A percentile compares a stretch with the other conserved stretches of the same genome.
Evolutionary conservation across 2,797 vertebrate species (phyloP).

Genomic region (Urocyon cinereoargenteus): DNA sequence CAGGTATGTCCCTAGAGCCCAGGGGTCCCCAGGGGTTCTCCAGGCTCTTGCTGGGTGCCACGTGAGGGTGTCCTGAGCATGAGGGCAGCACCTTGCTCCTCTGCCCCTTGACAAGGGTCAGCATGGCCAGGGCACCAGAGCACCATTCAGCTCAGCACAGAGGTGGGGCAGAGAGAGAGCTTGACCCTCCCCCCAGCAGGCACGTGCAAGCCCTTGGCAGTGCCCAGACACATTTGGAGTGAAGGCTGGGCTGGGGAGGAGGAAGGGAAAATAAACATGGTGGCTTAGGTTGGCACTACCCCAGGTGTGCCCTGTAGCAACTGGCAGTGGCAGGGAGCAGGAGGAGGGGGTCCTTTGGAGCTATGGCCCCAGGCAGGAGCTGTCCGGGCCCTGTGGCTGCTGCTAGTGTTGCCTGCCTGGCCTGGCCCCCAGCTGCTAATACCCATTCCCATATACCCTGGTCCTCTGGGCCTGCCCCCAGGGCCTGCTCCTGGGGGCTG

Average conservation of each 20-base stretch:
- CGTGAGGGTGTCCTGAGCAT: background rate
- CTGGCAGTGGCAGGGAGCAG: conserved; percentile 47
- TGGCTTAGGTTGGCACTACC: conserved; percentile 75
- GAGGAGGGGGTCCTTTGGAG: conserved; percentile 14
- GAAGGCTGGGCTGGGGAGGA: conserved; percentile 50
- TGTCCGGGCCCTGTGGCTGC: conserved; percentile 18
- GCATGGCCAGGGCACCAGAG: background rate
- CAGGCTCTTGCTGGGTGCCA: conserved; percentile 22
- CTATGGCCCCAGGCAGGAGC: conserved; percentile 19
- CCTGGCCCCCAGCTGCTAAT: background rate
- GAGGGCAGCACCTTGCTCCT: conserved; percentile 6
- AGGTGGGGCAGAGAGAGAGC: background rate
- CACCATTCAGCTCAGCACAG: background rate
- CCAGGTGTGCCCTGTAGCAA: conserved; percentile 73
- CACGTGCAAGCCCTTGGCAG: conserved; percentile 76
- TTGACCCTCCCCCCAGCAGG: conserved; percentile 10
- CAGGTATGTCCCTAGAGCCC: background rate
- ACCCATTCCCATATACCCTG: background rate
- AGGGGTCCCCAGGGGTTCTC: background rate
- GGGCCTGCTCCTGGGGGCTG: conserved; percentile 66
- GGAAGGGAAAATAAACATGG: conserved; percentile 75
- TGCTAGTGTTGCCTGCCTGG: background rate
- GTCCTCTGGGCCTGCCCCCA: conserved; percentile 44
- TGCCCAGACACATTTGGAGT: conserved; percentile 78
- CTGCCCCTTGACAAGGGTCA: conserved; percentile 12